Evolutionary conservation across 1,140 invertebrate species (phyloP).

Genomic region (Drosophila pruinosa): DNA sequence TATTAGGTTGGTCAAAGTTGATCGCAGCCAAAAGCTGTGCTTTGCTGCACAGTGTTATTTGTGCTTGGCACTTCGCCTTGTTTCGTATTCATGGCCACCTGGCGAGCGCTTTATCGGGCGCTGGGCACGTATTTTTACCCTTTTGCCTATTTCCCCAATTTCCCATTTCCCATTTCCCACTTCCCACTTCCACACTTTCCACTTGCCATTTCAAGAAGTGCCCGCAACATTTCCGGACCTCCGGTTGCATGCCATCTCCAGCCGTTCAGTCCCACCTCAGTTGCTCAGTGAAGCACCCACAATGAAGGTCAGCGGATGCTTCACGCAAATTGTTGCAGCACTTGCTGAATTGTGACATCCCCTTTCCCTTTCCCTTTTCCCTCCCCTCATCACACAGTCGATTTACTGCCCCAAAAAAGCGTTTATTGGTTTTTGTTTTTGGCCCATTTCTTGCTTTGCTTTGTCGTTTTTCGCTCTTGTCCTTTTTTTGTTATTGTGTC

Average conservation of each 20-base stretch:
- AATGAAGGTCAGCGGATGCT: slow-evolving; percentile 39
- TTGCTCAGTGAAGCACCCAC: too few species aligned
- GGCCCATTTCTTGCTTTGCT: slow-evolving; percentile 10
- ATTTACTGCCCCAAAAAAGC: not conserved
- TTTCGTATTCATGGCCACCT: slow-evolving; percentile 45
- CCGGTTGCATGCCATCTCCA: not conserved
- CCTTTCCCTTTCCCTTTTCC: not conserved
- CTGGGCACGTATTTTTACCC: slow-evolving; percentile 22
- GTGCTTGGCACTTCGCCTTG: slow-evolving; percentile 6
- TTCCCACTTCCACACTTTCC: not conserved
- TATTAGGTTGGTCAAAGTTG: too few species aligned
- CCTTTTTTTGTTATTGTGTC: slow-evolving; percentile 12
- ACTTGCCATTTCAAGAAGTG: slow-evolving; percentile 34
- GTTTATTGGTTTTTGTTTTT: slow-evolving; percentile 23
- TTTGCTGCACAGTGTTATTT: slow-evolving; percentile 27
- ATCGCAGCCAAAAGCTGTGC: not conserved
- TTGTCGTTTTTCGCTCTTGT: not conserved
- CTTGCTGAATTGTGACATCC: not conserved
- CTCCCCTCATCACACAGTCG: not conserved
- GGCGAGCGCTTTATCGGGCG: slow-evolving; percentile 33
- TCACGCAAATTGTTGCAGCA: slow-evolving; percentile 42
- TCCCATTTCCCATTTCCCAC: not conserved
- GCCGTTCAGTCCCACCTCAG: not conserved
- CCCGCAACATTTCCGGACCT: slow-evolving; percentile 36
- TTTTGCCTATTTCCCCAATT: not conserved